Evolutionary conservation across 2,797 vertebrate species (phyloP).

Genomic region (Gephyroberyx darwinii): DNA sequence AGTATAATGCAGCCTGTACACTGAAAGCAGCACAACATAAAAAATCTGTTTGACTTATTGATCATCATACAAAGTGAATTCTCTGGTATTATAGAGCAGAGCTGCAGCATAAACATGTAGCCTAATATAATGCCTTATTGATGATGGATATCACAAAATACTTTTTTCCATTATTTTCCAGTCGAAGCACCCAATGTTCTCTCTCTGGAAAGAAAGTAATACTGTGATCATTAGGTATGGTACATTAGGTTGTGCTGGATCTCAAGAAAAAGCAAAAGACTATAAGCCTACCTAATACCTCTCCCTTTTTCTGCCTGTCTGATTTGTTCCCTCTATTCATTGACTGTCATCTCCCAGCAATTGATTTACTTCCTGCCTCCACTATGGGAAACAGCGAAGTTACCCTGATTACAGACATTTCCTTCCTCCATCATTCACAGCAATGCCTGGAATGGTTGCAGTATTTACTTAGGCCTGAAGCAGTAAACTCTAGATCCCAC

Average conservation of each 20-base stretch:
- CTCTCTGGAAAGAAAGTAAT: too few relatives aligned
- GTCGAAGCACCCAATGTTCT: too few relatives aligned
- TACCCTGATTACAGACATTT: conserved; percentile 81
- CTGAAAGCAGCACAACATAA: neutral
- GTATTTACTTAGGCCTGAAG: conserved; percentile 79
- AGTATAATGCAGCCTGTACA: conserved; percentile 3
- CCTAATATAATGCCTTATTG: neutral
- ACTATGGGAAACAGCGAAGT: conserved; percentile 76
- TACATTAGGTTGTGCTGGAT: neutral
- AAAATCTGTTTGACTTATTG: too few relatives aligned
- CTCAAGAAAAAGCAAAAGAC: neutral
- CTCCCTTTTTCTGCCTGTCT: conserved; percentile 31
- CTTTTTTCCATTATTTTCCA: too few relatives aligned
- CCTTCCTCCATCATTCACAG: conserved; percentile 79
- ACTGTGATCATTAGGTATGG: neutral
- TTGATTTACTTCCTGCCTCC: conserved; percentile 72
- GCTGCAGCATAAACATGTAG: conserved; percentile 14
- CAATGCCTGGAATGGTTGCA: conserved; percentile 76
- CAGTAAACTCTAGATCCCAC: conserved; percentile 74
- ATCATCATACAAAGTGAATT: neutral
- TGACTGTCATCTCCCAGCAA: conserved; percentile 66
- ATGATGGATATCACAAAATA: neutral
- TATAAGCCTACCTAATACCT: conserved; percentile 10
- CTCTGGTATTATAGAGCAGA: conserved; percentile 21
- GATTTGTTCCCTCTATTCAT: conserved; percentile 53